These are phyloP conservation scores for Hestina assimilis DNA, from an alignment of 1,140 invertebrate species.

Conservation along the genomic window DNA sequence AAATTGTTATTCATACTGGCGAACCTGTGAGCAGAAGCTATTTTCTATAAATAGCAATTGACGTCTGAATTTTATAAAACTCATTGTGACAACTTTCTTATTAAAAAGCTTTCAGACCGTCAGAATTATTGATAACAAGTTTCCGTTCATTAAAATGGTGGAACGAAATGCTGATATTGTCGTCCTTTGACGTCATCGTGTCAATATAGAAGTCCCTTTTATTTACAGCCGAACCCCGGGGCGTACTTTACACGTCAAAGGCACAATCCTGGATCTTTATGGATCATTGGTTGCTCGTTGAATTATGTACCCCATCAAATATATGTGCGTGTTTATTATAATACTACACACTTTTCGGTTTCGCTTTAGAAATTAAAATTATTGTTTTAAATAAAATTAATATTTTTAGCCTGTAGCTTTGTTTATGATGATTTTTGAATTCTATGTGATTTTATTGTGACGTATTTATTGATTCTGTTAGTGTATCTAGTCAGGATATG, in stretches of 20 bases:
- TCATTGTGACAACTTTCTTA: too few relatives aligned
- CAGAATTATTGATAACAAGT: slow-evolving; percentile 4
- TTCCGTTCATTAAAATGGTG: not conserved
- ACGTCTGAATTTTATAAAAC: too few relatives aligned
- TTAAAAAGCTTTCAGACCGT: not conserved
- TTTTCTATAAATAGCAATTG: too few relatives aligned
- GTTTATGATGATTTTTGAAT: too few relatives aligned
- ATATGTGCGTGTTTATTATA: not conserved
- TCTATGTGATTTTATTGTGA: too few relatives aligned
- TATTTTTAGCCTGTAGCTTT: too few relatives aligned
- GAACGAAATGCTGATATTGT: slow-evolving; percentile 19
- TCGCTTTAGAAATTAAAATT: not conserved
- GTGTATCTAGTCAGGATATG: too few relatives aligned
- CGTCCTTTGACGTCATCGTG: slow-evolving; percentile 9
- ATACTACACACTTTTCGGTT: not conserved
- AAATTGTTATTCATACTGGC: too few relatives aligned
- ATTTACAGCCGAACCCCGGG: slow-evolving; percentile 3
- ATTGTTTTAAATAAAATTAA: too few relatives aligned
- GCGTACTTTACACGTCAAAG: slow-evolving; percentile 19
- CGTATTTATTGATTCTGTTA: too few relatives aligned
- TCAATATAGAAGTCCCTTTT: slow-evolving; percentile 16
- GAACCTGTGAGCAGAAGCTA: too few relatives aligned
- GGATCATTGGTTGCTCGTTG: slow-evolving; percentile 11
- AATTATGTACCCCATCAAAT: slow-evolving; percentile 10
- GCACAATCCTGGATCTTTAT: not conserved